Percentiles rank a stretch among this genome's conserved stretches.
Evolutionary conservation across 2,888 invertebrate genomes (phyloP).

Genomic region (Mellilla xanthometata): DNA sequence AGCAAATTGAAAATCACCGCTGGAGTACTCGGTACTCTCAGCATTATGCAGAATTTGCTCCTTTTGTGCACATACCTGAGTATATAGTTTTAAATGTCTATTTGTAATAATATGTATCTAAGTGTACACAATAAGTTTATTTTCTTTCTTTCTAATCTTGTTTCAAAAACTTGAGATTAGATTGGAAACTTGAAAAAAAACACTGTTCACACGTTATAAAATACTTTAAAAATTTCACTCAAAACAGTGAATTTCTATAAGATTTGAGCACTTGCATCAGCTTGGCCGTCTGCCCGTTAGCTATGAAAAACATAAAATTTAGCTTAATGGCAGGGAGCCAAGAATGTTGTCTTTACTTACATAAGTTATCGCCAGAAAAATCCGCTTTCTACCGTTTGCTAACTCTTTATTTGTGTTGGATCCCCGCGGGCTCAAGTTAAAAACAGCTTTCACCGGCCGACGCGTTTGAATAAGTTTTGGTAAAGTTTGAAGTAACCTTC

Average conservation of each 20-base stretch:
- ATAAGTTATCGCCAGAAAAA: slow-evolving; percentile 57
- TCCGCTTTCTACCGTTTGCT: slow-evolving; percentile 58
- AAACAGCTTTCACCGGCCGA: slow-evolving; percentile 69
- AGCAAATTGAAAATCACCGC: no score
- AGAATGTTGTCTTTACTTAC: slow-evolving; percentile 39
- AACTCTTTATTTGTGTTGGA: slow-evolving; percentile 75
- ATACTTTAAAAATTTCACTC: neutral
- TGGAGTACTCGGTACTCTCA: no score
- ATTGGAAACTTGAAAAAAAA: no score
- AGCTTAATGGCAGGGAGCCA: slow-evolving; percentile 46
- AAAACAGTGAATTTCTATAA: neutral
- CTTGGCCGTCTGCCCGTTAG: slow-evolving; percentile 44
- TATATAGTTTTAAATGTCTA: no score
- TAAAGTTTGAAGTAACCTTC: slow-evolving; percentile 66
- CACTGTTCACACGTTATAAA: no score
- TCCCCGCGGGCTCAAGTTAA: slow-evolving; percentile 75
- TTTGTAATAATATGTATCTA: no score
- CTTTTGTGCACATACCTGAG: no score
- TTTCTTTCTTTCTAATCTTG: no score
- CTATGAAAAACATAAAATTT: slow-evolving; percentile 42
- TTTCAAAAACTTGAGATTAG: no score
- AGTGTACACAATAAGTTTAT: no score
- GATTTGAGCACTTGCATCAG: slow-evolving; percentile 31
- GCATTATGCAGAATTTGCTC: no score
- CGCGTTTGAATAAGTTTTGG: slow-evolving; percentile 62